phyloP scores from a whole-genome alignment of 2,113 vertebrate species.

The Serinus canaria region DNA sequence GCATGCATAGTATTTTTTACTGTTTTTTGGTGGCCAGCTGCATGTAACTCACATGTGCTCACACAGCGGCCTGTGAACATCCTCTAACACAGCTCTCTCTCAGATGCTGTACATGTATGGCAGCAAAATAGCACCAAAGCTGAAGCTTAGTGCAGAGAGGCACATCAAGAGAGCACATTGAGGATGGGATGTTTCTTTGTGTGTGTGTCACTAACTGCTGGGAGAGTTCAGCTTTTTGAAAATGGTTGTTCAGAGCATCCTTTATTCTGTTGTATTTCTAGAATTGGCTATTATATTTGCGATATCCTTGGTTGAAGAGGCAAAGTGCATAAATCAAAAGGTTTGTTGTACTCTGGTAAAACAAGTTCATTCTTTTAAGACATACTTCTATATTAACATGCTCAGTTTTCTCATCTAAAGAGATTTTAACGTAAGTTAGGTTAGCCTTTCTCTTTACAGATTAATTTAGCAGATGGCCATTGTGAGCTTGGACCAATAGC shows the following conservation, averaged over 20 bases:
- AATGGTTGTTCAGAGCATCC: not conserved
- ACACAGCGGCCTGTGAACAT: not conserved
- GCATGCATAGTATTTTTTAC: not conserved
- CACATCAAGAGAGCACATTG: not conserved
- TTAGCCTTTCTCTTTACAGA: not conserved
- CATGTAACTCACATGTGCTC: not conserved
- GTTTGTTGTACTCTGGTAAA: not conserved
- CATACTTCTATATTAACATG: not conserved
- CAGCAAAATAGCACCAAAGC: not conserved
- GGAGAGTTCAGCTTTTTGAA: not conserved
- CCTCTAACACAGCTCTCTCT: not conserved
- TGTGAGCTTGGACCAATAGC: not conserved
- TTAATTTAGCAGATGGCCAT: not conserved
- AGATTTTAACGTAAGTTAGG: not conserved
- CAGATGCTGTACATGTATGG: accelerated
- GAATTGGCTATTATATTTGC: not conserved
- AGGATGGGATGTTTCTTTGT: not conserved
- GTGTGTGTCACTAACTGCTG: not conserved
- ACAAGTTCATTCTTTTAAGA: not conserved
- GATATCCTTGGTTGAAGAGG: not conserved
- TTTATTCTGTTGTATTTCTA: not conserved
- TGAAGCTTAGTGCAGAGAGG: not conserved
- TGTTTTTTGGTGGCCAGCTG: not conserved
- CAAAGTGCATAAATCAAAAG: not conserved
- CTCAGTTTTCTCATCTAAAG: not conserved